Base-by-base conservation (phyloP, 2,113 vertebrate genomes). In the Garra rufa region DNA sequence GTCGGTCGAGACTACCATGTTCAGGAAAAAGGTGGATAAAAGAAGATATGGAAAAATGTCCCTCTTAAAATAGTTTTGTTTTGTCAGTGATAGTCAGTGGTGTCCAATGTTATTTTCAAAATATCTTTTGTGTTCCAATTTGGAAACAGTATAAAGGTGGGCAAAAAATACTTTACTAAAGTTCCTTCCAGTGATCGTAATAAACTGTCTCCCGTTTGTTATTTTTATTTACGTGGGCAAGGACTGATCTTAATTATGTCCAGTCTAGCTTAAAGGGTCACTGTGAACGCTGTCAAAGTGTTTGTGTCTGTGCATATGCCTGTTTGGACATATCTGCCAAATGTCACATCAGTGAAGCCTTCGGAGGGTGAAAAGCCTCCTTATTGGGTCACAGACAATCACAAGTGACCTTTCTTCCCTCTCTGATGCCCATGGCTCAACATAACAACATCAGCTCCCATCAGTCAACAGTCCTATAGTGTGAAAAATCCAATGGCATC, bases 371-470 rank as follows among this genome's bases (percentile, higher is more conserved):
- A 88, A 85, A 82, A 87, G 87, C 85, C 69, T 86, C 83, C 84
- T 88, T 86, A 87, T 82, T 86, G 85, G 89, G 89, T 88, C 88
- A 90, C 79, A 90, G 57, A 81, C 84, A 85, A 88, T 90, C 85
- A 87, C 85, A 87, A 90, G 84, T 88, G 87, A 87, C 87, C 89
- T 90, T 90, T 90, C 86, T 78, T 84, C 85, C 75, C 83, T 82
- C 82, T 85, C 83, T 67, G 75, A 85, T 85, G 87, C 89, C 84
- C 73, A 86, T 85, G 85, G 88, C 89, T 86, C 83, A 88, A 88
- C 85, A 88, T 86, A 87, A 88, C 85, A 88, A 89, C 88, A 89
- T 89, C 89, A 87, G 85, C 73, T 89, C 84, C 74, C 74, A 89
- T 90, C 87, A 89, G 89, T 89, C 89, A 87, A 69, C 48, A 41